Conservation (phyloP, 2,888 invertebrate genomes). For the Euzetes globulus region DNA sequence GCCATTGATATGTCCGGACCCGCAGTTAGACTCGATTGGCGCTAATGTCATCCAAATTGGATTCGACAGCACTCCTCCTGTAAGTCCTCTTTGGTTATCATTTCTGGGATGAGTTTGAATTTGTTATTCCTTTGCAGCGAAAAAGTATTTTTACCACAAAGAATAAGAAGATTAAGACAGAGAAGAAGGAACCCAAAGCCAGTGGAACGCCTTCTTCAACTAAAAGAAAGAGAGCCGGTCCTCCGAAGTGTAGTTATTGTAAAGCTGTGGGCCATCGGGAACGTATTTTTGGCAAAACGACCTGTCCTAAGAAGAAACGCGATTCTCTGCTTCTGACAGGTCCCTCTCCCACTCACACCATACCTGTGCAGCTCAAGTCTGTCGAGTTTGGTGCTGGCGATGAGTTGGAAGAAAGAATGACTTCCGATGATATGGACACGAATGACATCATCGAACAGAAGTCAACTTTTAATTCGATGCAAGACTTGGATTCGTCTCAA, state of each 20-base stretch:
- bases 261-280: constrained; percentile 32
- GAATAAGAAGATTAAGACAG: neutral
- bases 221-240: constrained; percentile 4
- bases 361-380: neutral
- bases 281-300: constrained; percentile 29
- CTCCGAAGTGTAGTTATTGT: constrained; percentile 33
- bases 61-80: neutral
- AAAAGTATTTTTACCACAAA: constrained; percentile 13
- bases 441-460: neutral
- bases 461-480: neutral
- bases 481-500: neutral
- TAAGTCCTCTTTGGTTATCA: neutral
- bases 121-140: neutral
- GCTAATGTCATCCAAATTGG: neutral
- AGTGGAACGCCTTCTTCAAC: neutral
- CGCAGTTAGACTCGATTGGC: neutral
- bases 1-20: neutral
- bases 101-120: no score
- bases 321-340: constrained; percentile 13
- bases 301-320: constrained; percentile 32
- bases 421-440: neutral
- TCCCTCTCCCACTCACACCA: no score
- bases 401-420: neutral
- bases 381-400: neutral
- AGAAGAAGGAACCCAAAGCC: neutral